A percentile compares a stretch with the other conserved stretches of the same genome.
Evolutionary conservation across 2,888 invertebrate species (phyloP).

Genomic region (Chalcis sispes): DNA sequence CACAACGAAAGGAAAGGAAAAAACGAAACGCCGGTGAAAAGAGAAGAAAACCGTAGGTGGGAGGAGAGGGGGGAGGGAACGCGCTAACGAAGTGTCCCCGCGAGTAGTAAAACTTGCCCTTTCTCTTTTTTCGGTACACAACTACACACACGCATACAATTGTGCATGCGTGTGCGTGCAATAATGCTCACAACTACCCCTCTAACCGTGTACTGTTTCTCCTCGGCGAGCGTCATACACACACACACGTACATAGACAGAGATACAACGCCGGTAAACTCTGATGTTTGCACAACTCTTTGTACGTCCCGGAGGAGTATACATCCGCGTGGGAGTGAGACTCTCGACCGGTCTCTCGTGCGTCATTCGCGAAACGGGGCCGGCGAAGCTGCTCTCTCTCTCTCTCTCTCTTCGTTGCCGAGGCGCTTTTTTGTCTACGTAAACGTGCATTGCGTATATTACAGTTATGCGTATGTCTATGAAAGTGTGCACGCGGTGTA

Average conservation of each 20-base stretch:
- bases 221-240: not conserved
- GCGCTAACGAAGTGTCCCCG: slow-evolving; percentile 73
- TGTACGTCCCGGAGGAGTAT: slow-evolving; percentile 62
- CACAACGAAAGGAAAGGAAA: slow-evolving; percentile 32
- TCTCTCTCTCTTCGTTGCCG: not conserved
- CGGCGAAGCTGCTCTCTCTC: slow-evolving; percentile 15
- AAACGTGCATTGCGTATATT: not conserved
- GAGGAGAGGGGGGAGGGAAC: slow-evolving; percentile 67
- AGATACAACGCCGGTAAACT: slow-evolving; percentile 56
- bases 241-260: not conserved
- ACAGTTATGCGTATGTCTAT: not conserved
- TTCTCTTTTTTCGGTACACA: slow-evolving; percentile 37
- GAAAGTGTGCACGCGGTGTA: not conserved
- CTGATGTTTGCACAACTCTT: slow-evolving; percentile 75
- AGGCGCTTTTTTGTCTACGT: not conserved
- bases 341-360: too few relatives aligned
- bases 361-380: slow-evolving; percentile 47
- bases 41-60: slow-evolving; percentile 66
- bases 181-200: slow-evolving; percentile 25
- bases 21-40: slow-evolving; percentile 59
- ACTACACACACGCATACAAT: not conserved
- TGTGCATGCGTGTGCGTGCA: slow-evolving; percentile 13
- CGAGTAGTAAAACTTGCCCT: slow-evolving; percentile 67
- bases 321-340: slow-evolving; percentile 58
- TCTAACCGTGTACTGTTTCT: slow-evolving; percentile 24